These are phyloP conservation scores for Mesopsocus fuscifrons DNA, from an alignment of 2,888 invertebrate species.

Conservation along the genomic window DNA sequence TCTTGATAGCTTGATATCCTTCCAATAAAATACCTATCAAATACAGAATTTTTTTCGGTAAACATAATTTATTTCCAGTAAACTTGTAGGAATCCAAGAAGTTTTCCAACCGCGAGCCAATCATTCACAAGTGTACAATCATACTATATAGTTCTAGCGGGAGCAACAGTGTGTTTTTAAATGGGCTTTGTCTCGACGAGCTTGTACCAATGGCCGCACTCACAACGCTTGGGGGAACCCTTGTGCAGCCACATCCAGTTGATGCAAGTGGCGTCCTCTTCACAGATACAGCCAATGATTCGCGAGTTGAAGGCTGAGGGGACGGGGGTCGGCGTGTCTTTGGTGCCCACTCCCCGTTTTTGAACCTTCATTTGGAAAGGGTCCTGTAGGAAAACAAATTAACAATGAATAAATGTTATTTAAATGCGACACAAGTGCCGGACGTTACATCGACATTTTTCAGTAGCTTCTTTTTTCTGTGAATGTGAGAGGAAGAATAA, in stretches of 20 bases:
- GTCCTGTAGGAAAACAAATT: constrained; percentile 28
- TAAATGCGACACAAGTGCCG: too few relatives aligned
- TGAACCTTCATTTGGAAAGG: constrained; percentile 69
- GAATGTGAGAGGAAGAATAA: too few relatives aligned
- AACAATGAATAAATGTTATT: constrained; percentile 6
- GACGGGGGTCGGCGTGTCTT: constrained; percentile 69
- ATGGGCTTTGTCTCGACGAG: constrained; percentile 24
- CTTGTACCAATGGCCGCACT: constrained; percentile 95
- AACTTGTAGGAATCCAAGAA: too few relatives aligned
- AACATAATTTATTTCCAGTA: too few relatives aligned
- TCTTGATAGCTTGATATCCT: too few relatives aligned
- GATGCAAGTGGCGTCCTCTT: constrained; percentile 76
- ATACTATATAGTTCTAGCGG: neutral
- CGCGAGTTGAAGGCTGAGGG: constrained; percentile 80
- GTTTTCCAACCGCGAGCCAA: too few relatives aligned
- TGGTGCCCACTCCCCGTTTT: constrained; percentile 65
- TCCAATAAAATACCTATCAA: too few relatives aligned
- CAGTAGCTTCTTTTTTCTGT: too few relatives aligned
- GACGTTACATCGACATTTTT: too few relatives aligned
- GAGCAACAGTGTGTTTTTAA: neutral
- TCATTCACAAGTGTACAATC: neutral
- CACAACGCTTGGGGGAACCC: constrained; percentile 78
- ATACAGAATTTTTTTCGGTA: too few relatives aligned
- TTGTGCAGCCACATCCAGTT: constrained; percentile 91
- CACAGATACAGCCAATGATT: constrained; percentile 89